These are phyloP conservation scores for Cryptus armator DNA, from an alignment of 2,888 invertebrate species.

Conservation along the genomic window DNA sequence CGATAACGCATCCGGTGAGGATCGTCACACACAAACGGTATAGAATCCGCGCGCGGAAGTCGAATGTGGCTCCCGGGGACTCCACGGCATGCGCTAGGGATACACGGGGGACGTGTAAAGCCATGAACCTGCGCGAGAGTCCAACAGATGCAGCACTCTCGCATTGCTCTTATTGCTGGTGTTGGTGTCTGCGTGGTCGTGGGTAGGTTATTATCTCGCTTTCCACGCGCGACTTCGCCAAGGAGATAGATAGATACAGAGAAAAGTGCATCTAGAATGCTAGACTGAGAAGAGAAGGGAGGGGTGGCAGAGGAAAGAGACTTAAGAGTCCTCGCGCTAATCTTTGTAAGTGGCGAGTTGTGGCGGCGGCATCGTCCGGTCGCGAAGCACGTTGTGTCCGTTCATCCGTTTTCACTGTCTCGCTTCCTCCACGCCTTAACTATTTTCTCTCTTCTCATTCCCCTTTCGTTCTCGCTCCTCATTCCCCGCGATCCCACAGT, in stretches of 20 bases:
- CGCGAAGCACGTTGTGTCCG: slow-evolving; percentile 59
- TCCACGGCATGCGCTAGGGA: neutral
- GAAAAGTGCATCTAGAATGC: slow-evolving; percentile 8
- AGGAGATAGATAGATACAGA: slow-evolving; percentile 19
- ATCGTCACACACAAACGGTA: slow-evolving; percentile 43
- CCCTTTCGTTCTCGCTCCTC: slow-evolving; percentile 53
- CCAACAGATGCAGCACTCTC: slow-evolving; percentile 7
- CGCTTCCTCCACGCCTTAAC: slow-evolving; percentile 11
- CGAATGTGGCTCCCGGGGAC: slow-evolving; percentile 20
- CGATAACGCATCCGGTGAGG: slow-evolving; percentile 66
- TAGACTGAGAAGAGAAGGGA: slow-evolving; percentile 13
- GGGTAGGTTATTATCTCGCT: slow-evolving; percentile 57
- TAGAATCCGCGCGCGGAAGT: slow-evolving; percentile 27
- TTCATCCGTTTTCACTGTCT: slow-evolving; percentile 54
- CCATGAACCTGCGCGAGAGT: slow-evolving; percentile 11
- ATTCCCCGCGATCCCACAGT: slow-evolving; percentile 73
- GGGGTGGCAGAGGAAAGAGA: slow-evolving; percentile 12
- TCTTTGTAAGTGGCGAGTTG: slow-evolving; percentile 68
- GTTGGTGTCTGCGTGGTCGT: slow-evolving; percentile 10
- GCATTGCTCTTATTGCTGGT: slow-evolving; percentile 27
- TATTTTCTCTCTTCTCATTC: slow-evolving; percentile 7
- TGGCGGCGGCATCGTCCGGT: slow-evolving; percentile 57
- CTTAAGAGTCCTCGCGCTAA: slow-evolving; percentile 63
- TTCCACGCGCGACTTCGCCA: slow-evolving; percentile 17
- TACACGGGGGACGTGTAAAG: neutral